phyloP scores from a whole-genome alignment of 1,140 invertebrate species.

The Vanessa atalanta region DNA sequence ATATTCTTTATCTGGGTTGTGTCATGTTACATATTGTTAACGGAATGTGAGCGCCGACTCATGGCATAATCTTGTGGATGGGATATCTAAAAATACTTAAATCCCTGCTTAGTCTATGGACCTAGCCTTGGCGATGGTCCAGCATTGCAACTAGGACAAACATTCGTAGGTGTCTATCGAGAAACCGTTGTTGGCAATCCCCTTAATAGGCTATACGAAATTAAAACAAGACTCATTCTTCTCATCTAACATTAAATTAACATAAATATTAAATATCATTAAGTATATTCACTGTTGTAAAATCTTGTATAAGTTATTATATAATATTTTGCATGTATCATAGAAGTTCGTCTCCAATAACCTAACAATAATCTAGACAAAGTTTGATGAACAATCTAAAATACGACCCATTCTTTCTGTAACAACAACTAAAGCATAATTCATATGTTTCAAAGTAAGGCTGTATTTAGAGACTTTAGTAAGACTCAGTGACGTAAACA shows the following conservation, averaged over 20 bases:
- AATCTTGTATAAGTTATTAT: neutral
- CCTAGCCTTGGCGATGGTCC: conserved; percentile 64
- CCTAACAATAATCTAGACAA: too few species aligned
- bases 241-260: conserved; percentile 1
- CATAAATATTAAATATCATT: conserved; percentile 1
- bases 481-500: too few species aligned
- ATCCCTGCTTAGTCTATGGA: conserved; percentile 18
- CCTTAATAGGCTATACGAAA: conserved; percentile 67
- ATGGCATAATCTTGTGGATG: conserved; percentile 6
- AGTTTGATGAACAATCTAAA: too few species aligned
- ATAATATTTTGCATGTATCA: too few species aligned
- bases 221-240: conserved; percentile 27
- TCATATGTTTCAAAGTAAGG: too few species aligned
- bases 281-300: neutral
- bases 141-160: conserved; percentile 67
- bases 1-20: neutral
- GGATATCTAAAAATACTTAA: conserved; percentile 22
- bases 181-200: conserved; percentile 72
- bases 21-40: neutral
- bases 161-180: conserved; percentile 62
- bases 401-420: too few species aligned
- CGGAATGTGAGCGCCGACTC: neutral
- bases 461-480: too few species aligned
- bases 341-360: too few species aligned
- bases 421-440: too few species aligned